phyloP scores from a whole-genome alignment of 2,888 invertebrate species.

The Caenorhabditis plicata region DNA sequence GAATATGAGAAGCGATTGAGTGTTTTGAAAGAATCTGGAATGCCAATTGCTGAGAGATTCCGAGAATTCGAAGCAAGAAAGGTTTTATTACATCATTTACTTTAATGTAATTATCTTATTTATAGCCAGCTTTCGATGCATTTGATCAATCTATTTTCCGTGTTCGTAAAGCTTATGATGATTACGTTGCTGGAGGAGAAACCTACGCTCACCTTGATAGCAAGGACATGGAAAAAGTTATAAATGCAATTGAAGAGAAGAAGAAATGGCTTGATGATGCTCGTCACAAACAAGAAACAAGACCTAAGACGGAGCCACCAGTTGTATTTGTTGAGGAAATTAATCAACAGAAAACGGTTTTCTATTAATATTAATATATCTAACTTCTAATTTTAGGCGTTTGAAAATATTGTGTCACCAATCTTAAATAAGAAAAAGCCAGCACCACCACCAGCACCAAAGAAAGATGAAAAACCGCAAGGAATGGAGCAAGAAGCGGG shows the following conservation, averaged over 20 bases:
- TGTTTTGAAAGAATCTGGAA: constrained; percentile 75
- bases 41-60: constrained; percentile 83
- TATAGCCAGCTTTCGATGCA: constrained; percentile 76
- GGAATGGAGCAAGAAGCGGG: constrained; percentile 14
- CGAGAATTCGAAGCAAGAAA: constrained; percentile 81
- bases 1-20: constrained; percentile 72
- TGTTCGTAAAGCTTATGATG: constrained; percentile 75
- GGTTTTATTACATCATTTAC: constrained; percentile 5
- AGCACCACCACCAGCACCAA: constrained; percentile 68
- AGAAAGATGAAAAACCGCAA: constrained; percentile 34
- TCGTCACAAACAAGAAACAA: constrained; percentile 71
- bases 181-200: constrained; percentile 66
- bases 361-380: constrained; percentile 44
- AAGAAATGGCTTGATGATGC: constrained; percentile 82
- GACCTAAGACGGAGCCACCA: constrained; percentile 50
- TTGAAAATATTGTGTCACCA: constrained; percentile 72
- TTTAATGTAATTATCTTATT: not conserved
- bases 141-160: constrained; percentile 78
- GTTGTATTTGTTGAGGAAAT: constrained; percentile 72
- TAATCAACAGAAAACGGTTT: constrained; percentile 77
- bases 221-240: constrained; percentile 75
- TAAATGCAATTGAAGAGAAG: constrained; percentile 75
- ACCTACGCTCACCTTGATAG: constrained; percentile 75
- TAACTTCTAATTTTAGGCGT: constrained; percentile 66
- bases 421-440: constrained; percentile 89